Evolutionary conservation across 2,888 invertebrate genomes (phyloP).

Genomic region (Gymnocheta viridis): DNA sequence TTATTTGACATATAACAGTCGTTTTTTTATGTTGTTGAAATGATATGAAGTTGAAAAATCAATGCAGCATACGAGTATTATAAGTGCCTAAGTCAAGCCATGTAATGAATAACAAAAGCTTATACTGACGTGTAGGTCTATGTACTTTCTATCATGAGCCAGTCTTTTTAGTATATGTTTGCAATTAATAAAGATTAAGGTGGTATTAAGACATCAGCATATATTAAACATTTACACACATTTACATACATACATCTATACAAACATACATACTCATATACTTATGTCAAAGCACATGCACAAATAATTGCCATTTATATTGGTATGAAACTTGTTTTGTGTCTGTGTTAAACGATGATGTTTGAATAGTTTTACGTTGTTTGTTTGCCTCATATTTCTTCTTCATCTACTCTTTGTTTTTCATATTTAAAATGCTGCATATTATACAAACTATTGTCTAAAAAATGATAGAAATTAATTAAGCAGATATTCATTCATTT

Average conservation of each 20-base stretch:
- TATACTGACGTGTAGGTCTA: not conserved
- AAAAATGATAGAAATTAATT: slow-evolving; percentile 50
- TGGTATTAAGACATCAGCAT: slow-evolving; percentile 60
- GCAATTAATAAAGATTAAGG: slow-evolving; percentile 70
- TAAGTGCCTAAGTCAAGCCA: slow-evolving; percentile 64
- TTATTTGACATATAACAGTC: slow-evolving; percentile 55
- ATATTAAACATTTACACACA: not conserved
- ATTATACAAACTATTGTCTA: not conserved
- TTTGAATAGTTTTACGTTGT: slow-evolving; percentile 50
- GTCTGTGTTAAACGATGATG: slow-evolving; percentile 19
- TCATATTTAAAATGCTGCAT: slow-evolving; percentile 15
- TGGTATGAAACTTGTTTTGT: not conserved
- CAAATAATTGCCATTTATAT: slow-evolving; percentile 34
- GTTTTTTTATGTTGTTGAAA: slow-evolving; percentile 15
- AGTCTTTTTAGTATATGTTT: slow-evolving; percentile 16
- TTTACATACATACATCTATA: not conserved
- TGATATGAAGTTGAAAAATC: slow-evolving; percentile 68
- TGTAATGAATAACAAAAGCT: slow-evolving; percentile 59
- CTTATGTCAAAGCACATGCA: not conserved
- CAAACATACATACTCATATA: not conserved
- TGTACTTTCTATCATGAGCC: not conserved
- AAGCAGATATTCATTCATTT: slow-evolving; percentile 50
- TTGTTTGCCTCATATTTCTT: slow-evolving; percentile 30
- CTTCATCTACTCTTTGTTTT: slow-evolving; percentile 2
- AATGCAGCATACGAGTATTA: slow-evolving; percentile 69